Base-by-base conservation (phyloP, 1,140 invertebrate genomes). In the Lepidurus packardi region DNA sequence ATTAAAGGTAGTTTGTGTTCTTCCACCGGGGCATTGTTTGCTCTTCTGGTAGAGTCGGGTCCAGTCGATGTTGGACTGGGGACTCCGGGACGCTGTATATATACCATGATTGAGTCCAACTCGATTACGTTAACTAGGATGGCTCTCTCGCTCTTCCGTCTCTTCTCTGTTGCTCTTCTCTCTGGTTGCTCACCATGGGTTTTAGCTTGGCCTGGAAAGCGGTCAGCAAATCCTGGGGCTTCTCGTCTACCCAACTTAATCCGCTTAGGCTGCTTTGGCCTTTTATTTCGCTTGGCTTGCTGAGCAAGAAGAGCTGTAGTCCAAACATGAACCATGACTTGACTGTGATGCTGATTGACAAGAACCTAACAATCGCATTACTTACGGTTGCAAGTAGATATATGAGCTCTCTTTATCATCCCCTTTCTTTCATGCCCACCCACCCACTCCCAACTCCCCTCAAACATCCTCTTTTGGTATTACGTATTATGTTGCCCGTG, bases 41-140 rank as follows among this genome's bases (percentile, higher is more conserved):
- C 16, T 65, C 53, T 65, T 13, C 53, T 65, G 16, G 53, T 65
- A 16, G 21, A 65, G 53, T 13, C 21, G 10, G 53, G 21, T 21
- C 2, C 8, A 21, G 21, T 34, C 34, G 53, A 65, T 7, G 16
- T 16, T 13, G 13, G 16, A 16, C 53, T 65, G 1, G 45, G 53
- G 34, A 34, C 3, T 34, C 34, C 34, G 34, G 34, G 34, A 34
- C 34, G 9, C 53, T 65, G 53, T 65, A 65, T 65, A 10, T 21
- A 13, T 16, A 4, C 53, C 53, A 65, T 21, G 53, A 65, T 65
- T 65, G 53, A 65, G 53, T 65, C 13, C 53, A 65, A 65, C 21
- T 65, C 53, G 53, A 65, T 65, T 65, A 65, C 53, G 53, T 65
- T 65, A 65, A 65, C 53, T 65, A 65, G 53, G 53, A 47, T 65